Conservation (phyloP, 1,140 invertebrate species). For the Brachionus asplanchnoidis region DNA sequence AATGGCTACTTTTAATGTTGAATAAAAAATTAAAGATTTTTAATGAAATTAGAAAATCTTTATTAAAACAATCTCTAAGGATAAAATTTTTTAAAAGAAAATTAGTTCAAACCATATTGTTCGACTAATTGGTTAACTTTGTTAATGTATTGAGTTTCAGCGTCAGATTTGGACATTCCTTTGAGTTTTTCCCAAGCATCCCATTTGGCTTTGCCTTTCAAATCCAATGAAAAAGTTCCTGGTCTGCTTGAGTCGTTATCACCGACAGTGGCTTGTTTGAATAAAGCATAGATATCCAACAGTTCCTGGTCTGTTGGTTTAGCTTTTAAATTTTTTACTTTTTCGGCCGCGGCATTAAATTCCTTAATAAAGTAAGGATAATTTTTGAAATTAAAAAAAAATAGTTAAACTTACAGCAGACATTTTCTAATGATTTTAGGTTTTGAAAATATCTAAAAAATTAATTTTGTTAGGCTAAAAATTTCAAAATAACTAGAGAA, state of each 20-base stretch:
- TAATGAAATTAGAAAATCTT: not conserved
- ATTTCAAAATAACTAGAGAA: not conserved
- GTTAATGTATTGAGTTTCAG: slow-evolving; percentile 51
- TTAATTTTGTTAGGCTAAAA: not conserved
- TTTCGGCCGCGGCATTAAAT: slow-evolving; percentile 43
- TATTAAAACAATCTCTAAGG: not conserved
- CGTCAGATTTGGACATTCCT: slow-evolving; percentile 56
- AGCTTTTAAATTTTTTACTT: slow-evolving; percentile 55
- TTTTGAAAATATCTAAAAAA: not conserved
- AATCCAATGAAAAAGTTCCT: slow-evolving; percentile 60
- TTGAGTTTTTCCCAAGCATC: slow-evolving; percentile 63
- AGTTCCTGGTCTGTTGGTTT: slow-evolving; percentile 61
- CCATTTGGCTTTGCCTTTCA: slow-evolving; percentile 65
- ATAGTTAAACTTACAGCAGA: slow-evolving; percentile 2
- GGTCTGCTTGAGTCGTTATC: slow-evolving; percentile 60
- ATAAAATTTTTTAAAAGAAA: not conserved
- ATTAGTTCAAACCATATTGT: slow-evolving; percentile 29
- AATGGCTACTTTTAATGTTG: too few relatives aligned
- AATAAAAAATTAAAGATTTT: not conserved
- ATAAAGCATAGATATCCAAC: slow-evolving; percentile 62
- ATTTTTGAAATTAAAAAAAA: too few relatives aligned
- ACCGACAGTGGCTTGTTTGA: slow-evolving; percentile 63
- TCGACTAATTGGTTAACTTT: slow-evolving; percentile 51
- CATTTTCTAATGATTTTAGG: not conserved
- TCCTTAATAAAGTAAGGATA: not conserved